Evolutionary conservation across 2,888 invertebrate species (phyloP), one percentile per base, ranked within the genome.

Genomic region (Dasysyrphus tricinctus): DNA sequence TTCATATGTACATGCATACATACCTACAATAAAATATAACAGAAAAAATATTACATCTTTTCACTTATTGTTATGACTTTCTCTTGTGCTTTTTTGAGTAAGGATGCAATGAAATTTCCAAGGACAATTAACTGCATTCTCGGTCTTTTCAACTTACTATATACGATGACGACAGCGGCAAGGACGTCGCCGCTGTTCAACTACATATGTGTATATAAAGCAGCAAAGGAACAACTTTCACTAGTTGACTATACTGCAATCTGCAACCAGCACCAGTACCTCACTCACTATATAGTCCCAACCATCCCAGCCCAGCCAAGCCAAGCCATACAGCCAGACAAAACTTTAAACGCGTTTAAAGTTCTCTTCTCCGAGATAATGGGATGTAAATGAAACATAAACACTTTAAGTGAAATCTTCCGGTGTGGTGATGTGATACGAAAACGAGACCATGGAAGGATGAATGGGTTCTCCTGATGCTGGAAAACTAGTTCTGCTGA

Each of bases 371-470:
- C 54, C 54, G 59, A 72, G 51, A 86, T 86, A 86, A 86, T 86
- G 82, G 86, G 70, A 82, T 86, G 86, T 78, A 86, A 86, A 86
- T 86, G 82, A 86, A 86, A 86, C 75, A 86, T 86, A 86, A 86
- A 82, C 86, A 82, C 78, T 86, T 81, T 56, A 81, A 78, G 86
- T 79, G 78, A 82, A 86, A 79, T 79, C 86, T 77, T 81, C 69
- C 77, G 56, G 61, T 70, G 61, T 65, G 78, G 73, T 81, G 81
- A 77, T 65, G 78, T 74, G 80, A 70, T 86, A 63, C 74, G 73
- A 29, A 54, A 29, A 69, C 73, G 49, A 59, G 57, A 69, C 69
- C 34, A 51, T 11, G 4, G n/a, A 47, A 77, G 57, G 54, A 76
- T 51, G 51, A 42, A 61, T 44, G 56, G 57, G 19, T 37, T 59